Base-by-base conservation (phyloP, 2,797 vertebrate genomes). In the Phoeniculus purpureus region DNA sequence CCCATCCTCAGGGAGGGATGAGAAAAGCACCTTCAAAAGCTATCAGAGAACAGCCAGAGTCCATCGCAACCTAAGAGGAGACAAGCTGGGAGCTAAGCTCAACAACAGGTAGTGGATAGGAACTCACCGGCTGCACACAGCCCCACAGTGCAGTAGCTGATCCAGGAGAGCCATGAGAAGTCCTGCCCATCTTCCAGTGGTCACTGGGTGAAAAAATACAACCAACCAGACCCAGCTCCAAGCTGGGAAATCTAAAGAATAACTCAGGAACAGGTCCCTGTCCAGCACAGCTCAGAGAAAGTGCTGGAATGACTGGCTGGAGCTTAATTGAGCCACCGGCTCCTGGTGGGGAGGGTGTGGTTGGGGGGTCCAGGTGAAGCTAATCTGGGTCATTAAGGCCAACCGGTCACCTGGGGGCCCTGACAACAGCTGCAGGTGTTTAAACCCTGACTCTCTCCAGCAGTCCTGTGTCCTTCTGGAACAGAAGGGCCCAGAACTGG, bases 301-400 rank as follows among this genome's bases (percentile, higher is more conserved):
- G 0, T 0, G 0, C 1, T 3, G 0, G 37, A 0, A 0, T 0
- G 7, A 9, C 58, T 58, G 74, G 29, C 27, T 61, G 34, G n/a
- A 51, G 12, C 11, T 67, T 31, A 37, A 79, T 54, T 32, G 12
- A 66, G 51, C 54, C 51, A 1, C 0, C 25, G 55, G 37, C 21
- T 40, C 43, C 7, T 1, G 9, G 3, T 5, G 37, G 61, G 12
- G 16, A n/a, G 23, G 6, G 0, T 23, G 16, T 20, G 43, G 34
- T 19, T 26, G 10, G 23, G 21, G 3, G 10, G 37, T 37, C 13
- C 67, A 79, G 67, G 26, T 78, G 66, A 56, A 48, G 25, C 15
- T 16, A 5, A 6, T 72, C 37, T 71, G 43, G 26, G 3, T 1
- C 18, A 26, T 51, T 45, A 73, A 40, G 22, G 27, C 47, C 12